Evolutionary conservation across 2,888 invertebrate genomes (phyloP), one percentile per base, ranked within the genome.

Genomic region (Nipponacmea schrenckii): DNA sequence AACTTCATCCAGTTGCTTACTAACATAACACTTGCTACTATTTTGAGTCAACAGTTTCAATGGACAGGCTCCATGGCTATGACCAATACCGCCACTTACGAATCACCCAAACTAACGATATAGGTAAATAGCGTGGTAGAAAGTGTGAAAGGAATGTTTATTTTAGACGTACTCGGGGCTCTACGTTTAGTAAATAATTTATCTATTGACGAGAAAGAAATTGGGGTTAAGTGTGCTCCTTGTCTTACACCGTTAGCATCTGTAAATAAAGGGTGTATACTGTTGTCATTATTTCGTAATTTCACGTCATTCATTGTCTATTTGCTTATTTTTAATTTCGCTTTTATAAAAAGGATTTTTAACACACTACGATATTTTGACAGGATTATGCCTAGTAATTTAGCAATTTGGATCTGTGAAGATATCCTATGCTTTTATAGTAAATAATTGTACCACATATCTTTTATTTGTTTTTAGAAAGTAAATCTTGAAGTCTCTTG

Each of bases 101-200:
- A 56, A 56, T 56, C 56, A 24, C 56, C 20, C 56, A 56, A 39
- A 24, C 56, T 56, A 56, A 56, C 56, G 56, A 56, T 56, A 24
- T 56, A 56, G 56, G 56, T 56, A 56, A 56, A 56, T 56, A 56
- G 56, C 56, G 20, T 20, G 20, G 56, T 56, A 24, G 56, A 56
- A 56, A 56, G 56, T 56, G 56, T 56, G 56, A 56, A 56, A 56
- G 24, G 56, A 56, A 56, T 56, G 56, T 56, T 56, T 56, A 24
- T 10, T 56, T 24, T 8, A 15, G 56, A 20, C 24, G 56, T 56
- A 56, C 20, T 56, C 56, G 20, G 20, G 24, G 56, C 24, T 24
- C 56, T 56, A 56, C 56, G 56, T 20, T 56, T 56, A 20, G 24
- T 56, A 56, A 56, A 56, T 56, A 56, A 56, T 56, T 24, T 56